Evolutionary conservation across 2,113 vertebrate species (phyloP).

Genomic region (Gymnobelideus leadbeateri): DNA sequence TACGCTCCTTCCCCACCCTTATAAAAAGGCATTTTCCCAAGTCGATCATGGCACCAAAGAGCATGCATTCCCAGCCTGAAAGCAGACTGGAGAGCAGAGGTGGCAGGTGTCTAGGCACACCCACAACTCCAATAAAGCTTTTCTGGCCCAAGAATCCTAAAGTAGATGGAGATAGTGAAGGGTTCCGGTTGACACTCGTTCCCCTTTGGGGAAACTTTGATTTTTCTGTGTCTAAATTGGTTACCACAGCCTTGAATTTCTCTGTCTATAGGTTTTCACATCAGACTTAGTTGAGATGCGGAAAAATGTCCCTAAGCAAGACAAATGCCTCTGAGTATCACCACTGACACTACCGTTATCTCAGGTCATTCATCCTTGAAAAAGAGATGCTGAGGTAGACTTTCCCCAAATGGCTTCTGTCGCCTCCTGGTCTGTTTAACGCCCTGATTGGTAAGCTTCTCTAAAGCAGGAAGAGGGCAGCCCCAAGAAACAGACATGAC

Average conservation of each 20-base stretch:
- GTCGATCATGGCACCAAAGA: background rate
- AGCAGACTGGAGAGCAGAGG: background rate
- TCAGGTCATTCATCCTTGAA: background rate
- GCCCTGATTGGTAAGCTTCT: background rate
- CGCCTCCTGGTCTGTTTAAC: background rate
- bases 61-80: background rate
- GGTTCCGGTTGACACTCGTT: background rate
- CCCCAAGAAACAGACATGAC: background rate
- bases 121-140: background rate
- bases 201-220: background rate
- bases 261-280: background rate
- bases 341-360: background rate
- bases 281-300: background rate
- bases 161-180: background rate
- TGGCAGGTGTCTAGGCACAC: background rate
- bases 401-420: background rate
- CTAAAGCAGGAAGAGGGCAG: background rate
- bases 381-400: background rate
- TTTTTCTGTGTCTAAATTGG: background rate
- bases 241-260: background rate
- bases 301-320: background rate
- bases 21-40: no score
- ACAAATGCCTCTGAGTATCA: background rate
- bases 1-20: background rate
- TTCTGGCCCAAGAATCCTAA: background rate